phyloP scores from a whole-genome alignment of 1,140 invertebrate species.

The Daktulosphaira vitifoliae region DNA sequence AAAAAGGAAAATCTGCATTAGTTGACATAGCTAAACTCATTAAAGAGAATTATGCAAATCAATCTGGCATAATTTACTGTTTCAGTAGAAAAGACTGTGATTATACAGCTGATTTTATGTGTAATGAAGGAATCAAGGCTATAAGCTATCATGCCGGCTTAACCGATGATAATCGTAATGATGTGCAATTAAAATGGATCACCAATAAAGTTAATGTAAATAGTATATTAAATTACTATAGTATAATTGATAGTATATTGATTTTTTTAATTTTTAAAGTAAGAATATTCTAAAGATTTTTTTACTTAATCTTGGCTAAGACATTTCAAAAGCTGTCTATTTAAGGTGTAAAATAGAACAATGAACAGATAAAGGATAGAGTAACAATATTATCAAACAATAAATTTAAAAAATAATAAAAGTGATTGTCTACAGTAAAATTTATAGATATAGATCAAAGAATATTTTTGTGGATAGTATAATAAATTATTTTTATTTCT shows the following conservation, averaged over 20 bases:
- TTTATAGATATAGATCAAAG: too few relatives aligned
- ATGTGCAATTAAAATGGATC: constrained; percentile 74
- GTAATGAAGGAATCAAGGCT: constrained; percentile 58
- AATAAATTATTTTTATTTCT: too few relatives aligned
- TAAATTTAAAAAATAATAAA: too few relatives aligned
- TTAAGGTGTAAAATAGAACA: too few relatives aligned
- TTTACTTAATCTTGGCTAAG: background rate
- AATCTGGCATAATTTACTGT: constrained; percentile 93
- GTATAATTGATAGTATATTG: background rate
- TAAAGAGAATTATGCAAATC: constrained; percentile 53
- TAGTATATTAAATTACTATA: background rate
- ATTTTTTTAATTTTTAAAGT: background rate
- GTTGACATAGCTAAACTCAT: constrained; percentile 65
- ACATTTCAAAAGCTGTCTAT: too few relatives aligned
- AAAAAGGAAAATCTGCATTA: constrained; percentile 55
- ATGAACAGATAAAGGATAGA: too few relatives aligned
- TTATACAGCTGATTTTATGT: constrained; percentile 56
- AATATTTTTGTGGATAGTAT: too few relatives aligned
- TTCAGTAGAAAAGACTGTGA: constrained; percentile 92
- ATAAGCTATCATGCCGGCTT: constrained; percentile 90
- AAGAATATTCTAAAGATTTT: background rate
- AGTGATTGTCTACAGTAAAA: too few relatives aligned
- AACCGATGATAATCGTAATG: constrained; percentile 55
- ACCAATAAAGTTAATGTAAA: constrained; percentile 54
- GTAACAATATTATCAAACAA: too few relatives aligned